A percentile compares a stretch with the other conserved stretches of the same genome.
These are phyloP conservation scores for Hypanus sabinus DNA, from an alignment of 2,113 vertebrate species.

Conservation along the genomic window DNA sequence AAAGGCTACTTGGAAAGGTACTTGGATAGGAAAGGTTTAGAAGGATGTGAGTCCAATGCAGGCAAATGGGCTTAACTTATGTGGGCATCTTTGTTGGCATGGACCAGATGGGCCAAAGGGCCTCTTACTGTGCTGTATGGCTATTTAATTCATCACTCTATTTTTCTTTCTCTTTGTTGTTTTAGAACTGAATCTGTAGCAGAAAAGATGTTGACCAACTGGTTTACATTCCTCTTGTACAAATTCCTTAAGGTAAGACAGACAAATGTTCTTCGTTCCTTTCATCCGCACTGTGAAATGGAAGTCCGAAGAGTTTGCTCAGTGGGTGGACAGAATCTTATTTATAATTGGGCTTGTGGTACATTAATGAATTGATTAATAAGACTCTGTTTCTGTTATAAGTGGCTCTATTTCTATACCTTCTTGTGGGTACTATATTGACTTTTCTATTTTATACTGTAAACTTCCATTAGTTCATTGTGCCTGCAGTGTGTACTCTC, in stretches of 20 bases:
- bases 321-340: slow-evolving; percentile 48
- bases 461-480: neutral
- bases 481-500: neutral
- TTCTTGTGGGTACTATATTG: slow-evolving; percentile 41
- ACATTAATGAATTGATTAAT: slow-evolving; percentile 47
- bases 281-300: neutral
- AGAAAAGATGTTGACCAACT: slow-evolving; percentile 83
- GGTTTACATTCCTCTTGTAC: slow-evolving; percentile 83
- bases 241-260: slow-evolving; percentile 77
- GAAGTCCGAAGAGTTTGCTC: slow-evolving; percentile 40
- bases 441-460: neutral
- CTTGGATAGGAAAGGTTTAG: too few species aligned
- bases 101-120: too few species aligned
- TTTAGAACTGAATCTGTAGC: slow-evolving; percentile 78
- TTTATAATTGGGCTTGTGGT: slow-evolving; percentile 39
- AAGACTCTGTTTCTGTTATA: slow-evolving; percentile 39
- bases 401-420: slow-evolving; percentile 40
- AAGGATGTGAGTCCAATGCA: too few species aligned
- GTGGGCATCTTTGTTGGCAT: too few species aligned
- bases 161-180: neutral
- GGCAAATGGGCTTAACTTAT: too few species aligned
- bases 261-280: slow-evolving; percentile 45
- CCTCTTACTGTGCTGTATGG: too few species aligned
- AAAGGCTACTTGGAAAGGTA: too few species aligned
- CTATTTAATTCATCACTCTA: neutral